Percentiles rank a stretch among this genome's conserved stretches.
These are phyloP conservation scores for Clusia tigrina DNA, from an alignment of 2,888 invertebrate genomes.

Conservation along the genomic window DNA sequence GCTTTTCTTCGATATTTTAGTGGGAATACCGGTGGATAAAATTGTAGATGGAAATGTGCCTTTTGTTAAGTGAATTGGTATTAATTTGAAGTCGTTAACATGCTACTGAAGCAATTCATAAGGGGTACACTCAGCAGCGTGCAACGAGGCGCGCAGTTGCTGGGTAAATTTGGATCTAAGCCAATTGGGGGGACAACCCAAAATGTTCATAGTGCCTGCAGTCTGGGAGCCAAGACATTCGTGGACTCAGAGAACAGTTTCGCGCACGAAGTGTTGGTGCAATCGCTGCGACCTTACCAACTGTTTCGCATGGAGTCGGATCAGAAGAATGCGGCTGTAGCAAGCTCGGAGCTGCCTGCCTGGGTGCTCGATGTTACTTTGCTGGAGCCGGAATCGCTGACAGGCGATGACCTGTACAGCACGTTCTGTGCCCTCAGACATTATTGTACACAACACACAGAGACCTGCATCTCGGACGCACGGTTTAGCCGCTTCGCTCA, in stretches of 20 bases:
- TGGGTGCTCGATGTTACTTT: constrained; percentile 28
- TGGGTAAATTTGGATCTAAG: too few species aligned
- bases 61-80: too few species aligned
- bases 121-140: too few species aligned
- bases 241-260: constrained; percentile 56
- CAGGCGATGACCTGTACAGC: constrained; percentile 38
- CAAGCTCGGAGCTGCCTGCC: neutral
- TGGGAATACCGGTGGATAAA: too few species aligned
- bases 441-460: constrained; percentile 45
- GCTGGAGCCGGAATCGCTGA: constrained; percentile 24
- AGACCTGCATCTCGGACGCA: constrained; percentile 46
- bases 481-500: constrained; percentile 48
- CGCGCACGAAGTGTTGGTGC: constrained; percentile 54
- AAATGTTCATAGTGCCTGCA: too few species aligned
- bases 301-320: constrained; percentile 37
- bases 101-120: too few species aligned
- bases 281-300: constrained; percentile 51
- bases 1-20: too few species aligned
- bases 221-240: constrained; percentile 45
- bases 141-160: too few species aligned
- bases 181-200: too few species aligned
- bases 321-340: neutral
- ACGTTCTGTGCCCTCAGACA: constrained; percentile 44
- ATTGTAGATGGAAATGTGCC: too few species aligned
- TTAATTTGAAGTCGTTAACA: too few species aligned